These are phyloP conservation scores for Romanogobio albipinnatus DNA, from an alignment of 2,113 vertebrate species.

Conservation along the genomic window DNA sequence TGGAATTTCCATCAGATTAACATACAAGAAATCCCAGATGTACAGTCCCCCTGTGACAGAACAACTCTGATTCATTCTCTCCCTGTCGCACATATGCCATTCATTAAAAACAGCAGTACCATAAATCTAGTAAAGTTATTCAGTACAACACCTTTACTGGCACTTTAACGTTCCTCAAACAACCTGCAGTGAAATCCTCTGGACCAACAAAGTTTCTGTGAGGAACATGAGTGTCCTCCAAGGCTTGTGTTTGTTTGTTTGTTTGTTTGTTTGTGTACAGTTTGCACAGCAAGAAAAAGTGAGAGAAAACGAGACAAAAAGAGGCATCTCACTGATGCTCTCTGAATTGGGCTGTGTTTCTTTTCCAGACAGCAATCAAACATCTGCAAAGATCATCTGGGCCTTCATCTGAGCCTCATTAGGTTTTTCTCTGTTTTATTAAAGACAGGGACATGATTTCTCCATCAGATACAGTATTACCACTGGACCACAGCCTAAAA, in stretches of 20 bases:
- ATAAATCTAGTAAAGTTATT: conserved; percentile 22
- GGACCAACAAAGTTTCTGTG: neutral
- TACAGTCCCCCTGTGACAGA: neutral
- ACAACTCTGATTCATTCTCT: neutral
- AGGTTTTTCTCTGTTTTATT: conserved; percentile 46
- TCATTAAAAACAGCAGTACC: neutral
- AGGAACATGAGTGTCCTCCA: neutral
- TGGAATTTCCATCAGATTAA: neutral
- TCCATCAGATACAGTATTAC: conserved; percentile 46
- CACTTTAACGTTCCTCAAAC: neutral
- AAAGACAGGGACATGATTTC: conserved; percentile 45
- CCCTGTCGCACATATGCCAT: neutral
- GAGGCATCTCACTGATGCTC: neutral
- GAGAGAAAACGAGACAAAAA: conserved; percentile 24
- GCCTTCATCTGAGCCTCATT: conserved; percentile 46
- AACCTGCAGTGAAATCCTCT: conserved; percentile 21
- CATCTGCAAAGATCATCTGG: conserved; percentile 51
- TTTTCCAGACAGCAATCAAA: conserved; percentile 44
- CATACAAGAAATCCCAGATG: neutral
- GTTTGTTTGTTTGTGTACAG: conserved; percentile 9
- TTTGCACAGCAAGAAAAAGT: conserved; percentile 37
- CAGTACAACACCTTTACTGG: neutral
- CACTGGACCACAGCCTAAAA: conserved; percentile 19
- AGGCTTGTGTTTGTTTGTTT: conserved; percentile 7
- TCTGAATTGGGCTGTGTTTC: neutral